Percentiles rank a stretch among this genome's conserved stretches.
These are phyloP conservation scores for Spermophilus dauricus DNA, from an alignment of 2,113 vertebrate genomes.

Conservation along the genomic window DNA sequence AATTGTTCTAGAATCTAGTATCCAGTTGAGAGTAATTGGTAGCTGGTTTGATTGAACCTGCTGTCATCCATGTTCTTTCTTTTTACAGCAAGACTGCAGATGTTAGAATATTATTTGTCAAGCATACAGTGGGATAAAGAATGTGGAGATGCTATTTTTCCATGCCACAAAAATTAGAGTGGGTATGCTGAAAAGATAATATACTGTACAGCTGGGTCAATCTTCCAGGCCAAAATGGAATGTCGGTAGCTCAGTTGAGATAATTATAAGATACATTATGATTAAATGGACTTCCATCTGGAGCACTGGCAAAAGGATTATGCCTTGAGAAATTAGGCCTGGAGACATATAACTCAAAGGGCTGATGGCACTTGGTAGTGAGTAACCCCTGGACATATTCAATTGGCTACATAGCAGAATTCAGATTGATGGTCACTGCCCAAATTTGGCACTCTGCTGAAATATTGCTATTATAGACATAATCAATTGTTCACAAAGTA, in stretches of 20 bases:
- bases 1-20: conserved; percentile 41
- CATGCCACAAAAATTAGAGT: conserved; percentile 76
- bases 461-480: conserved; percentile 19
- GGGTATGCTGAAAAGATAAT: conserved; percentile 77
- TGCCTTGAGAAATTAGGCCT: conserved; percentile 80
- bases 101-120: conserved; percentile 68
- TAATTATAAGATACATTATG: conserved; percentile 85
- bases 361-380: conserved; percentile 63
- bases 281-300: conserved; percentile 81
- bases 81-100: conserved; percentile 59
- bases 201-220: conserved; percentile 81
- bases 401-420: conserved; percentile 43
- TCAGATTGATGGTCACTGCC: conserved; percentile 69
- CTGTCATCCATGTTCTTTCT: conserved; percentile 35
- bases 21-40: conserved; percentile 39
- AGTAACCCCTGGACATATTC: conserved; percentile 65
- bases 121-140: conserved; percentile 61
- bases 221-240: conserved; percentile 80
- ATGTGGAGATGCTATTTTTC: conserved; percentile 67
- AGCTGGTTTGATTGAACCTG: conserved; percentile 39
- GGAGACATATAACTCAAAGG: conserved; percentile 78
- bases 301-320: conserved; percentile 78
- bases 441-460: conserved; percentile 29
- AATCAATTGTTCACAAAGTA: conserved; percentile 4
- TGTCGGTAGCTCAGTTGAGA: conserved; percentile 83